Conservation (phyloP, 2,113 vertebrate genomes). For the Pluvianellus socialis region DNA sequence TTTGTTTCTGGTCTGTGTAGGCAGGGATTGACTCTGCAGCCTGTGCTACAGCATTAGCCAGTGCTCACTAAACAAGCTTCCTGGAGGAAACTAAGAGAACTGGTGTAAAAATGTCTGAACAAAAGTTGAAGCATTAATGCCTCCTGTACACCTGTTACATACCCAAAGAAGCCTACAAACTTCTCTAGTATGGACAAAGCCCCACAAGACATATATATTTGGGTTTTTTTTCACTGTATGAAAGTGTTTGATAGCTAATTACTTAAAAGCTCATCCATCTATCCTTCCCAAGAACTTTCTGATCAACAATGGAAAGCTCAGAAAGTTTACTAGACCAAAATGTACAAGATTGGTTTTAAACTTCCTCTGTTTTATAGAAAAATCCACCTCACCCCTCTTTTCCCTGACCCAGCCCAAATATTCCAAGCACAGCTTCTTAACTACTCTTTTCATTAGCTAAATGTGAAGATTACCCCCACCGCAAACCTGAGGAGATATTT, state of each 20-base stretch:
- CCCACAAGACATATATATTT: too few relatives aligned
- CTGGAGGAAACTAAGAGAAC: neutral
- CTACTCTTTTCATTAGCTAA: neutral
- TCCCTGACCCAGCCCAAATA: rapidly evolving
- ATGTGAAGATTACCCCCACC: neutral
- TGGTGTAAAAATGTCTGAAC: neutral
- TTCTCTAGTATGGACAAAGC: neutral
- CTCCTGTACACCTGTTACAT: neutral
- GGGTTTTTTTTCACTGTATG: neutral
- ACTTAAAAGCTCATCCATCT: neutral
- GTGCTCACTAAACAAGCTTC: neutral
- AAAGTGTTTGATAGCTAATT: neutral
- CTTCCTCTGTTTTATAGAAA: neutral
- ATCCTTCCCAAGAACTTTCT: neutral
- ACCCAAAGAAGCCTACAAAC: neutral
- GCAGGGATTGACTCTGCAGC: neutral
- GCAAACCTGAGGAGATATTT: neutral
- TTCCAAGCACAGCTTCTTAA: neutral
- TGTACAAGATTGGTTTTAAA: neutral
- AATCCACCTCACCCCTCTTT: rapidly evolving
- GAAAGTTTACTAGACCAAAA: neutral
- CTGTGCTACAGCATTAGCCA: neutral
- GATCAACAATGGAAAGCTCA: neutral
- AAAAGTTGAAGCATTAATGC: neutral
- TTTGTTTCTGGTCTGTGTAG: neutral